Evolutionary conservation across 2,888 invertebrate species (phyloP), one percentile per base, ranked within the genome.

Genomic region (Rhingia rostrata): DNA sequence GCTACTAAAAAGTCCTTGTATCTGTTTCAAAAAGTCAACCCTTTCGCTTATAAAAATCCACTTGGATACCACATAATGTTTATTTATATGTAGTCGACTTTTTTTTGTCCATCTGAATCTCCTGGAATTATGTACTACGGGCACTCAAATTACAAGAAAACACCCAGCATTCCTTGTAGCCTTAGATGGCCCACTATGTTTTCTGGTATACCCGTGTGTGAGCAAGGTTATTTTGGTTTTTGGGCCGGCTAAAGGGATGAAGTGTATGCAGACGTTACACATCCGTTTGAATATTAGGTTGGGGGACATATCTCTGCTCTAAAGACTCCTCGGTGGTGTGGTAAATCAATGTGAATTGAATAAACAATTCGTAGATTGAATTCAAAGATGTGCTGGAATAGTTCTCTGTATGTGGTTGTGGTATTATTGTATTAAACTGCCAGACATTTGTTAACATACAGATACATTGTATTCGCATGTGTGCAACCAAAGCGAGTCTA

Each of bases 311-410:
- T 22, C 22, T 22, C 22, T 22, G 22, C 22, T 2, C 22, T 2
- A n/a, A n/a, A n/a, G n/a, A 22, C 22, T 22, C 22, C 22, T 33
- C 35, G 6, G 7, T 54, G 53, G 53, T 54, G 12, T 35, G 54
- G 53, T 22, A 35, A 14, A 12, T n/a, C n/a, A 53, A 32, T 51
- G 30, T 51, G 10, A 9, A 33, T 22, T 39, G 56, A n/a, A 56
- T 56, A 39, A 37, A 56, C 37, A 56, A 58, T 58, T 41, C 41
- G 12, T n/a, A 41, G 37, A 58, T 32, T 58, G 2, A 10, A 14
- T 37, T 54, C 7, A 12, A 37, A 14, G 12, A 33, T 47, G 14
- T 14, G 6, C 47, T 22, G 22, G 22, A 2, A 22, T 22, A 22
- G 22, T 9, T 9, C 9, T 6, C 7, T 22, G 6, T 22, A 6